phyloP scores from a whole-genome alignment of 2,113 vertebrate species.

The Seriola aureovittata region DNA sequence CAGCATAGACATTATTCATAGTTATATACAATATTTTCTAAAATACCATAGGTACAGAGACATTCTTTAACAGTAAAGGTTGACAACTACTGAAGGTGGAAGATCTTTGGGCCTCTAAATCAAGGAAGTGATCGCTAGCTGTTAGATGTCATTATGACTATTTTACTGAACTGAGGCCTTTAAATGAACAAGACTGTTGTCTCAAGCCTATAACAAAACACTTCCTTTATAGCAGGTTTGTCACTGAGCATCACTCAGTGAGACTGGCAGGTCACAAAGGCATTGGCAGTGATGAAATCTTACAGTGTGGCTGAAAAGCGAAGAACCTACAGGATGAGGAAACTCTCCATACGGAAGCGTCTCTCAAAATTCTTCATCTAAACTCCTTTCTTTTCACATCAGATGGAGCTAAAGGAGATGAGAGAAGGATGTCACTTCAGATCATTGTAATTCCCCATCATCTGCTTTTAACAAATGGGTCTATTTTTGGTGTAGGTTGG shows the following conservation, averaged over 20 bases:
- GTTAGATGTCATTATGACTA: not conserved
- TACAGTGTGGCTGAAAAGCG: conserved; percentile 34
- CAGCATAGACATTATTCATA: conserved; percentile 46
- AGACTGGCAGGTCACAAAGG: conserved; percentile 63
- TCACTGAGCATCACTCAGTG: conserved; percentile 24
- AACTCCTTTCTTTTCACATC: conserved; percentile 47
- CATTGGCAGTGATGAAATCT: conserved; percentile 66
- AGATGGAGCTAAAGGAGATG: conserved; percentile 58
- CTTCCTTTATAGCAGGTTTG: conserved; percentile 27
- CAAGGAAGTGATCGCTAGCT: not conserved
- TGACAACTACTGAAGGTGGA: conserved; percentile 14
- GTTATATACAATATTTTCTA: conserved; percentile 27
- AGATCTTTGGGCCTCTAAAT: conserved; percentile 28
- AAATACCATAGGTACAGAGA: conserved; percentile 43
- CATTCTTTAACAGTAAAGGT: conserved; percentile 32
- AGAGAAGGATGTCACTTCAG: conserved; percentile 55
- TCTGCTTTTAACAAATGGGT: not conserved
- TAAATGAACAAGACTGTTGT: not conserved
- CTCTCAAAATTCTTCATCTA: conserved; percentile 36
- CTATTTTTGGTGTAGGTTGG: not conserved
- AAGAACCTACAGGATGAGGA: conserved; percentile 24
- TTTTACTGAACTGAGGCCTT: not conserved
- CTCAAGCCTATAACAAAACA: not conserved
- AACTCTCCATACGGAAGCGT: conserved; percentile 18
- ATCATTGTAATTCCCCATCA: not conserved